Conservation (phyloP, 2,888 invertebrate genomes). For the Acleris literana region DNA sequence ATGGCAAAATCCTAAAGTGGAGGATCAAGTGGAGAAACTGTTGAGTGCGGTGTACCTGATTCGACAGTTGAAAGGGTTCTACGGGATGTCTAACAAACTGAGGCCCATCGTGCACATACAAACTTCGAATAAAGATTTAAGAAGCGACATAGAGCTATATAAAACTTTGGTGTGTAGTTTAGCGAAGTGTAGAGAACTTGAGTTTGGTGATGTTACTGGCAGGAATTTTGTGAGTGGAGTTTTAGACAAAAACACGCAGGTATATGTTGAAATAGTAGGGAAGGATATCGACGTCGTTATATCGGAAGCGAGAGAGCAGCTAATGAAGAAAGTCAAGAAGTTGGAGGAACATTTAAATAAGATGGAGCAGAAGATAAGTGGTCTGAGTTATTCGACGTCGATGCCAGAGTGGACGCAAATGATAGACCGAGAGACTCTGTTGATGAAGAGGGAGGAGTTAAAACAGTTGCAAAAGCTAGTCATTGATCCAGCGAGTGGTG, state of each 20-base stretch:
- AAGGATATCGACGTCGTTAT: slow-evolving; percentile 56
- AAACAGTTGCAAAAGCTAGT: slow-evolving; percentile 64
- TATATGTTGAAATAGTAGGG: slow-evolving; percentile 61
- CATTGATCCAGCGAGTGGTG: slow-evolving; percentile 7
- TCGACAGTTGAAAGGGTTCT: slow-evolving; percentile 82
- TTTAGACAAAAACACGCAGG: slow-evolving; percentile 59
- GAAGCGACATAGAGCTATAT: slow-evolving; percentile 1
- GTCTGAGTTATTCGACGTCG: slow-evolving; percentile 49
- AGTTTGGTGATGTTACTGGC: slow-evolving; percentile 45
- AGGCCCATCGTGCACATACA: slow-evolving; percentile 60
- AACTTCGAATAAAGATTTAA: slow-evolving; percentile 41
- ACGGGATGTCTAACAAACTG: slow-evolving; percentile 80
- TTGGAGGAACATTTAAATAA: slow-evolving; percentile 57
- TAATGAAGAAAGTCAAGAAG: slow-evolving; percentile 61
- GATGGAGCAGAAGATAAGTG: slow-evolving; percentile 59
- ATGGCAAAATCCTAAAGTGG: slow-evolving; percentile 67
- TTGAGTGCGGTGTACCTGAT: slow-evolving; percentile 74
- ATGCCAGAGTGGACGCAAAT: slow-evolving; percentile 54
- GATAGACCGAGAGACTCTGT: slow-evolving; percentile 59
- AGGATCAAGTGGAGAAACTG: slow-evolving; percentile 72
- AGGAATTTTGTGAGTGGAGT: slow-evolving; percentile 56
- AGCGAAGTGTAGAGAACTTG: slow-evolving; percentile 53
- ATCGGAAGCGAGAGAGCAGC: slow-evolving; percentile 54
- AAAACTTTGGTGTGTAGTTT: slow-evolving; percentile 55
- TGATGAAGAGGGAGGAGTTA: slow-evolving; percentile 60